These are phyloP conservation scores for Ardeotis arabs DNA, from an alignment of 2,113 vertebrate species.

Conservation along the genomic window DNA sequence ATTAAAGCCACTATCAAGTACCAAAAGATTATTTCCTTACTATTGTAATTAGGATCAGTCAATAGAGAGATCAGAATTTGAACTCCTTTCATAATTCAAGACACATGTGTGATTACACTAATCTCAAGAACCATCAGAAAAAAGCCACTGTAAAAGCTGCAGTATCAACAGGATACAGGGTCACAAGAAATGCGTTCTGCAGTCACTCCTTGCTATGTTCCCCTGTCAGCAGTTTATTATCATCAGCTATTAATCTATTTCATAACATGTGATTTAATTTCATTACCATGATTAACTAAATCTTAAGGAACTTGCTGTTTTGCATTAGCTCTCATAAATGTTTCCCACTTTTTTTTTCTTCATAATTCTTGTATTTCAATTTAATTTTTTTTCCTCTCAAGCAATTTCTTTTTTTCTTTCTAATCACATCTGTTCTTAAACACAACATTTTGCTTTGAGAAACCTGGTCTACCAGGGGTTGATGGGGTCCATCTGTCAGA, in stretches of 20 bases:
- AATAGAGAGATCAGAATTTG: neutral
- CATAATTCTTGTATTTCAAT: neutral
- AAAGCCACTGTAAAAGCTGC: neutral
- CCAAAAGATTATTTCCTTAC: neutral
- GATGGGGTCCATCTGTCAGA: no score
- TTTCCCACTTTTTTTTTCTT: neutral
- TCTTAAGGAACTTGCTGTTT: neutral
- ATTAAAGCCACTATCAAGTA: neutral
- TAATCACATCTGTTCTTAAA: neutral
- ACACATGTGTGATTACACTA: neutral
- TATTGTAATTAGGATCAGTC: neutral
- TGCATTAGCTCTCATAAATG: neutral
- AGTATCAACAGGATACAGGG: rapidly evolving
- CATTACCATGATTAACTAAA: neutral
- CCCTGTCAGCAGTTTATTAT: neutral
- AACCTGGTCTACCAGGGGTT: no score
- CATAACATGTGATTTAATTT: neutral
- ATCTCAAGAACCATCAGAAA: neutral
- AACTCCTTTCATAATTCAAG: neutral
- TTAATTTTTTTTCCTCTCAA: neutral
- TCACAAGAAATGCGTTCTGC: neutral
- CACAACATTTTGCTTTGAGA: neutral
- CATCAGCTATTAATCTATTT: neutral
- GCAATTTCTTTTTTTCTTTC: neutral
- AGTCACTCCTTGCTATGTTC: neutral